Evolutionary conservation across 1,140 invertebrate genomes (phyloP).

Genomic region (Drosophila parabipectinata): DNA sequence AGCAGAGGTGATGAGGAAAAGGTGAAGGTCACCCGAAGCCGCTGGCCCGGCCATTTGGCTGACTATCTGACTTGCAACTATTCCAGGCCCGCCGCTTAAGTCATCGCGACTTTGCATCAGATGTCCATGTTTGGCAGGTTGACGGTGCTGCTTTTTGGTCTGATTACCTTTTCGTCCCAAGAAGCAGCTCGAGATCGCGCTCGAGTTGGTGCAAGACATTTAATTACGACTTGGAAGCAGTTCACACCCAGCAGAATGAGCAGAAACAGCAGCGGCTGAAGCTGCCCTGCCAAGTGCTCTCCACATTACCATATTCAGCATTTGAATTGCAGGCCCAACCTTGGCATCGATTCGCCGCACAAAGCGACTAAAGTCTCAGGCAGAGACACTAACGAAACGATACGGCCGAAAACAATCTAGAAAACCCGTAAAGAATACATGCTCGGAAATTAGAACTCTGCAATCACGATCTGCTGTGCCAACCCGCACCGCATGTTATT

Average conservation of each 20-base stretch:
- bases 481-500: conserved; percentile 25
- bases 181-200: background rate
- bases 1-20: conserved; percentile 28
- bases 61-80: conserved; percentile 14
- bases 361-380: conserved; percentile 29
- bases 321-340: conserved; percentile 39
- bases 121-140: conserved; percentile 25
- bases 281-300: conserved; percentile 25
- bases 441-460: conserved; percentile 33
- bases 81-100: conserved; percentile 17
- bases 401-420: conserved; percentile 17
- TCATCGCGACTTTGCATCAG: conserved; percentile 25
- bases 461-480: conserved; percentile 30
- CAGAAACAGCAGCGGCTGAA: background rate
- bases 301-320: conserved; percentile 42
- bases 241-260: conserved; percentile 25
- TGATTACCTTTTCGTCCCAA: conserved; percentile 18
- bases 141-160: conserved; percentile 23
- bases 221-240: conserved; percentile 22
- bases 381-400: conserved; percentile 4
- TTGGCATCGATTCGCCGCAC: conserved; percentile 37
- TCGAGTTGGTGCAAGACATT: conserved; percentile 24
- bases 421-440: conserved; percentile 26
- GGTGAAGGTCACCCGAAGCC: conserved; percentile 45
- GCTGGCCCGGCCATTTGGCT: conserved; percentile 22